Evolutionary conservation across 2,113 vertebrate genomes (phyloP).

Genomic region (Heterochromis multidens): DNA sequence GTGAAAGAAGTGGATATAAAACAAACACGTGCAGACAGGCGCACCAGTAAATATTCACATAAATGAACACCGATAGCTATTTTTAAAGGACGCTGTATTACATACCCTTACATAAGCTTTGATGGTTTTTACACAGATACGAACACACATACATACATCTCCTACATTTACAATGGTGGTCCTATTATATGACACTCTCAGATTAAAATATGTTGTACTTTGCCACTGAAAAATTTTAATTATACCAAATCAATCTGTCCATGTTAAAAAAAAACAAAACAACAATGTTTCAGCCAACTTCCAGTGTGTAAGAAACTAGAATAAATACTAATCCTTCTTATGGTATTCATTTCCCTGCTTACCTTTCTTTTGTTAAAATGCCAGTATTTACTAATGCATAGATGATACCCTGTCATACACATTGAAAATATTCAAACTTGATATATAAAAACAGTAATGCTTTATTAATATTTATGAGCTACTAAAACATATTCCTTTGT

Average conservation of each 20-base stretch:
- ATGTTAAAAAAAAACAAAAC: background rate
- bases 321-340: background rate
- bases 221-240: background rate
- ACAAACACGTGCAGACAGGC: constrained; percentile 34
- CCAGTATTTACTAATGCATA: background rate
- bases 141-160: background rate
- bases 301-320: background rate
- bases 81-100: background rate
- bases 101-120: background rate
- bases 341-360: background rate
- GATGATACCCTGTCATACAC: background rate
- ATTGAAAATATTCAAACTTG: background rate
- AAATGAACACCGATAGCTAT: constrained; percentile 4
- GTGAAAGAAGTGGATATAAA: constrained; percentile 13
- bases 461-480: background rate
- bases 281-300: no score
- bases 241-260: background rate
- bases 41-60: background rate
- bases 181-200: background rate
- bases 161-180: background rate
- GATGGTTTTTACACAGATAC: background rate
- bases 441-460: background rate
- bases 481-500: no score
- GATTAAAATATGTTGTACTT: background rate
- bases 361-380: background rate